Evolutionary conservation across 1,140 invertebrate species (phyloP), one percentile per base, ranked within the genome.

Genomic region (Varroa destructor): DNA sequence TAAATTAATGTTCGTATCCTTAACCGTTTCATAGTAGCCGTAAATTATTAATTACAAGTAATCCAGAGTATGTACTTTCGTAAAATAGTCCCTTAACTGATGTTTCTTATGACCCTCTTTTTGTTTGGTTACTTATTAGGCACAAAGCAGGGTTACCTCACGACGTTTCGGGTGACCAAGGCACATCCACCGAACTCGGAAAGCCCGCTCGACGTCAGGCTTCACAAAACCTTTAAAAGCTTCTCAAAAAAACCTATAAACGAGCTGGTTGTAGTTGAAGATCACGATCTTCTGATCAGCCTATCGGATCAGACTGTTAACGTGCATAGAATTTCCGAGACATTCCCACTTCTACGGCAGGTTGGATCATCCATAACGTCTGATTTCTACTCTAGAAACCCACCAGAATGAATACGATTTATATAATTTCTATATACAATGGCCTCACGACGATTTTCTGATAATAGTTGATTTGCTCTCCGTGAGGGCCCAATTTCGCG

Each of bases 221-320:
- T 67, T 40, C 61, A 37, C 1, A 67, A 67, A 40, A 67, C 61
- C 3, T 36, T 43, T 12, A 67, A 67, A 8, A 67, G 12, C 12
- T 67, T 67, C 61, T 67, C 61, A 12, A 40, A 46, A 37, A 67
- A 67, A 8, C 61, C 61, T 40, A 37, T 67, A 12, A 67, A 67
- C 8, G 40, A 67, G 36, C 40, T 67, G 37, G 61, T 40, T 8
- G 61, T 67, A 12, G 46, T 67, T 37, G 61, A 67, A 8, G 61
- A 40, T 14, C 61, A 67, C 37, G 61, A 67, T 46, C 40, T 67
- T 1, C 61, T 67, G 40, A 67, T 67, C 61, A 67, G 61, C 37
- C 61, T 67, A 14, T 67, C 61, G 8, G 61, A 67, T 46, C 40
- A 46, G 46, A 14, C 40, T n/a, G 61, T 67, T 46, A 67, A 37